Base-by-base conservation (phyloP, 2,797 vertebrate species). In the Lepidocolaptes lacrymiger region DNA sequence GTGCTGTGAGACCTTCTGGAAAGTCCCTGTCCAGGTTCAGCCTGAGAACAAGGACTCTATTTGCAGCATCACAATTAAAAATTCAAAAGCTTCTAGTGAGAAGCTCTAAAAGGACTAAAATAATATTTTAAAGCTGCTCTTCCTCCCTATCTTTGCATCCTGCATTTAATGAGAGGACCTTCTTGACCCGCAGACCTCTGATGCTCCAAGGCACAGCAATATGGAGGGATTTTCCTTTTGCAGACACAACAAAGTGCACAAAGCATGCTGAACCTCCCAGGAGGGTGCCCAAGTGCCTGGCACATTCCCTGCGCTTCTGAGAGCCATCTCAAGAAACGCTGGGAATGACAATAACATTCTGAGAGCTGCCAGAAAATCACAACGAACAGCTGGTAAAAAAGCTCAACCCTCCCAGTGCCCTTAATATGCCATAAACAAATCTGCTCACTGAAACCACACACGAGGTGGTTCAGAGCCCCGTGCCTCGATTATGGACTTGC, bases 301-400 rank as follows among this genome's bases (percentile, higher is more conserved):
- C 61, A 58, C 69, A 12, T 61, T 80, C 44, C 77, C 56, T 21
- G 79, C 73, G 34, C 76, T 66, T 48, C 80, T 36, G 52, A 83
- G 84, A 92, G 51, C 59, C 91, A 68, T 30, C 91, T 61, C 7
- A 0, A 51, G 82, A 61, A n/a, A 14, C 18, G 43, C 2, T 73
- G 85, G 76, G 74, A 88, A 87, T 62, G 76, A 91, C 93, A 93
- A 58, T 81, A 91, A 62, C 67, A 84, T 76, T 88, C 88, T 10
- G 41, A 81, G n/a, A 74, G 88, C 89, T 95, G 95, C 89, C 92
- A 94, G 48, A 89, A 82, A 73, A 61, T 37, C 77, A 51, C 80
- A 83, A 44, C 71, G 74, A 96, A 79, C 95, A 95, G 95, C 93
- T 95, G 94, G 78, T 80, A 64, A 95, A 95, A 91, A 79, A 39